Base-by-base conservation (phyloP, 2,113 vertebrate species). In the Andinoacara biseriatus region DNA sequence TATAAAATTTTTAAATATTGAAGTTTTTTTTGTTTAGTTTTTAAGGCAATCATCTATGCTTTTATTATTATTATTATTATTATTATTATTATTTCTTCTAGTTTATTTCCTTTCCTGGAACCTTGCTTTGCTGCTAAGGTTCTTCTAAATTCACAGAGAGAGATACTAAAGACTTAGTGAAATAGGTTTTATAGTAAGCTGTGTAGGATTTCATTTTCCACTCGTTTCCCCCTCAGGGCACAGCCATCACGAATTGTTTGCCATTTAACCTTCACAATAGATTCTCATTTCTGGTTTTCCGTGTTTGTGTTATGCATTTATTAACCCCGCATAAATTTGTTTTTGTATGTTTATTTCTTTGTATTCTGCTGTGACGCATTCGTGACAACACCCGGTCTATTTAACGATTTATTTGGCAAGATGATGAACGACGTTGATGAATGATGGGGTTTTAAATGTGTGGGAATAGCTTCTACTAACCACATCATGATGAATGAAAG, bases 221-320 rank as follows among this genome's bases (percentile, higher is more conserved):
- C 82, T 85, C 9, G n/a, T 76, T 33, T 60, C 82, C 59, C 79
- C 92, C 86, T 84, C 87, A 33, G 90, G 93, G 80, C 84, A 72
- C 57, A 84, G 81, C 84, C 86, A 88, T 84, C 83, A 79, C 67
- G 61, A 83, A 86, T 83, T 84, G 76, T 89, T 90, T 90, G 87
- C 88, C 90, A 88, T 92, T 91, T 90, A 90, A 92, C 90, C 91
- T 84, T 87, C 74, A 80, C 80, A 63, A 78, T 22, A 86, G 57
- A 82, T 81, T 87, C 85, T 88, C 76, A 85, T 91, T 89, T 78
- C 84, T 76, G 81, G 43, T 59, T 86, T 74, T 78, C 13, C n/a
- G 63, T 54, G 62, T 85, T 80, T 79, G 85, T 85, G 80, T 80
- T 81, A 83, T 49, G 58, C 77, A 75, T 88, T 87, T 89, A 90